A percentile compares a stretch with the other conserved stretches of the same genome.
Evolutionary conservation across 2,888 invertebrate species (phyloP).

Genomic region (Caenorhabditis angaria): DNA sequence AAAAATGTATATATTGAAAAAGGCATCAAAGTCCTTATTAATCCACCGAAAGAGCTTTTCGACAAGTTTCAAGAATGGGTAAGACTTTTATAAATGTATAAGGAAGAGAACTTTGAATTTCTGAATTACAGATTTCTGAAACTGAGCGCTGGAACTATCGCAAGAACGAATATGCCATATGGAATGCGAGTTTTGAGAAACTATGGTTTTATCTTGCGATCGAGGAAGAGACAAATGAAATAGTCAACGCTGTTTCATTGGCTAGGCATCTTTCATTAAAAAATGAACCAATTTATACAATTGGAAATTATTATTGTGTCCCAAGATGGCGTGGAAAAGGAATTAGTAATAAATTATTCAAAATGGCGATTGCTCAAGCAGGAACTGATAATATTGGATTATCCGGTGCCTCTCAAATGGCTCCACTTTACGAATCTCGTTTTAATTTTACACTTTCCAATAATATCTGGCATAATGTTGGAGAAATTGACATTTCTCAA

Average conservation of each 20-base stretch:
- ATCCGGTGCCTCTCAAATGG: conserved; percentile 27
- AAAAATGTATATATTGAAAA: conserved; percentile 23
- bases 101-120: background rate
- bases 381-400: conserved; percentile 33
- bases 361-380: conserved; percentile 30
- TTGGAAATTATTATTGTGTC: conserved; percentile 44
- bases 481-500: conserved; percentile 24
- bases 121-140: conserved; percentile 17
- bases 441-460: conserved; percentile 32
- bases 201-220: conserved; percentile 38
- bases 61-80: conserved; percentile 31
- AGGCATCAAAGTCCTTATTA: conserved; percentile 38
- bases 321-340: conserved; percentile 43
- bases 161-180: conserved; percentile 28
- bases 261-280: conserved; percentile 14
- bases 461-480: conserved; percentile 39
- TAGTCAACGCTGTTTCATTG: conserved; percentile 24
- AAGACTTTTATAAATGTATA: background rate
- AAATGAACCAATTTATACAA: conserved; percentile 28
- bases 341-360: conserved; percentile 38
- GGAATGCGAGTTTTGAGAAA: conserved; percentile 31
- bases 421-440: conserved; percentile 28
- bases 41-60: conserved; percentile 31
- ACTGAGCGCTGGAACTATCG: conserved; percentile 44
- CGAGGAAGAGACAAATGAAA: conserved; percentile 34